Base-by-base conservation (phyloP, 2,888 invertebrate species). In the Drosophila neutralis region DNA sequence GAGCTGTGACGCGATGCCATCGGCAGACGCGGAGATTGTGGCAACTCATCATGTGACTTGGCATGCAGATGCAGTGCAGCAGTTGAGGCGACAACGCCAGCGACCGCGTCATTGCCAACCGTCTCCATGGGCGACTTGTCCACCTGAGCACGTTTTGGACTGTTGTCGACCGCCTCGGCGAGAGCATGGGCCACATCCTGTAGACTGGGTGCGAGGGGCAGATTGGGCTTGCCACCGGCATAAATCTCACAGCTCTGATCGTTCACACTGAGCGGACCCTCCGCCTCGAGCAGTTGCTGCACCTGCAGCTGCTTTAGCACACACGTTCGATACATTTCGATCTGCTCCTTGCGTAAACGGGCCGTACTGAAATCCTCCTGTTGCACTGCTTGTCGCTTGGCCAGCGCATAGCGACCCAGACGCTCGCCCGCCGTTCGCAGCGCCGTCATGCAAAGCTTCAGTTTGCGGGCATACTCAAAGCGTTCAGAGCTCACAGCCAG, bases 351-450 rank as follows among this genome's bases (percentile, higher is more conserved):
- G 93, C 98, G 98, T 63, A 96, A 94, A 73, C 97, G 95, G 0
- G 98, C 98, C 73, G 97, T 95, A 87, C 98, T 98, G 91, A 98
- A 98, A 93, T 98, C 98, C 90, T 98, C 98, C 65, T 96, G 94
- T 48, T 97, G 97, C 3, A 98, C 98, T 0, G 98, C 98, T 66
- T 98, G 97, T 33, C 97, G 94, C 91, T 99, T 98, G 86, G 98
- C 97, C 62, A 98, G 94, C 73, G 98, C 96, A 94, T 98, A 97
- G 0, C 98, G 96, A 0, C 98, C 98, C 45, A 98, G 94, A 62
- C 97, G 95, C 92, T 98, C 98, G 0, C 98, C 98, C 0, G 97
- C 97, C 72, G 96, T 95, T 13, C 97, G 95, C 29, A 99, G 93
- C 59, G 97, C 96, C 61, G 96, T 95, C 93, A 98, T 97, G 1